A percentile compares a stretch with the other conserved stretches of the same genome.
These are phyloP conservation scores for Ctenoplectra terminalis DNA, from an alignment of 1,140 invertebrate species.

Conservation along the genomic window DNA sequence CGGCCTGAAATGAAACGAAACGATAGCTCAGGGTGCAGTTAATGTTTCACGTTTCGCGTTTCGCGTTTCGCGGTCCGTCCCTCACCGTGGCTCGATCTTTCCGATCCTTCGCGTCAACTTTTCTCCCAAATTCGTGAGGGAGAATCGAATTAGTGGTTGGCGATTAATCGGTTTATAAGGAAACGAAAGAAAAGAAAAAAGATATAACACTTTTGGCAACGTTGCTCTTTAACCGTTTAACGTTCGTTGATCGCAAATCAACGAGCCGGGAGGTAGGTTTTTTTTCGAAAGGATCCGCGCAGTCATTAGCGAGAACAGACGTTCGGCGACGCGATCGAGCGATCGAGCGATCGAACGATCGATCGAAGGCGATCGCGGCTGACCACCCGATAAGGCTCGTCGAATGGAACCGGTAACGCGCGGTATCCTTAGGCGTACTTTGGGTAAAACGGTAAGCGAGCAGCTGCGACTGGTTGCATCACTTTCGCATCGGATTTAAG, in stretches of 20 bases:
- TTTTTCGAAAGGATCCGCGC: conserved; percentile 54
- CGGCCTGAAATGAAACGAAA: conserved; percentile 71
- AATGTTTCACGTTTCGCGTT: conserved; percentile 70
- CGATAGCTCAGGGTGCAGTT: conserved; percentile 78
- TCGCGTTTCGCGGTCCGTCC: no score
- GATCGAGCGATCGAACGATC: conserved; percentile 25
- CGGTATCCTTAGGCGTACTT: conserved; percentile 55
- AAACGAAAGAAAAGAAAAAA: background rate
- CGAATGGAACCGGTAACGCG: conserved; percentile 58
- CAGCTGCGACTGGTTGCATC: conserved; percentile 54
- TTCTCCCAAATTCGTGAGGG: no score
- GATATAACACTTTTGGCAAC: background rate
- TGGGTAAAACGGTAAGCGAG: conserved; percentile 27
- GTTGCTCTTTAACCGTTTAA: background rate
- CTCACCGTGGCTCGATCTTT: no score
- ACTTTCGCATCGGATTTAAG: conserved; percentile 45
- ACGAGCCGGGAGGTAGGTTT: conserved; percentile 13
- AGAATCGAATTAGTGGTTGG: no score
- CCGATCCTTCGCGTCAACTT: no score
- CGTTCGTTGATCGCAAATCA: conserved; percentile 14
- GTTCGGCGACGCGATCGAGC: conserved; percentile 26
- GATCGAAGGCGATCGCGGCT: conserved; percentile 39
- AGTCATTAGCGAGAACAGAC: conserved; percentile 54
- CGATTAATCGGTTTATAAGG: no score
- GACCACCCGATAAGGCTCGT: conserved; percentile 56